Percentiles rank a stretch among this genome's conserved stretches.
These are phyloP conservation scores for Hipparchia semele DNA, from an alignment of 2,888 invertebrate genomes.

Conservation along the genomic window DNA sequence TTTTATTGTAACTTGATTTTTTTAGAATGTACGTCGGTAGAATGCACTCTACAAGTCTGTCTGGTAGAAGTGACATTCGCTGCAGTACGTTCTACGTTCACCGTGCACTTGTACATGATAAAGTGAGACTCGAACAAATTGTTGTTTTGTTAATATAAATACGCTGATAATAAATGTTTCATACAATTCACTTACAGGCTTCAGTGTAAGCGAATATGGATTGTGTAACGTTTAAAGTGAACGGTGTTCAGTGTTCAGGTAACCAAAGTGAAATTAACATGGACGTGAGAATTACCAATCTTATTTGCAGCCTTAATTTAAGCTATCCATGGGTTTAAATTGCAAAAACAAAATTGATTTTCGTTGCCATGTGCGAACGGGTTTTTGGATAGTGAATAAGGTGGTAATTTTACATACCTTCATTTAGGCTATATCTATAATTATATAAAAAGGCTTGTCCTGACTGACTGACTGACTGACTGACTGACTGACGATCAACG, in stretches of 20 bases:
- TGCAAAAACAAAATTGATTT: too few relatives aligned
- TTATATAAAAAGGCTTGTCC: too few relatives aligned
- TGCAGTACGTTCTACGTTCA: not conserved
- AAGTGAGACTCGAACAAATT: not conserved
- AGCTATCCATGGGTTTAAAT: too few relatives aligned
- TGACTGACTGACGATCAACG: too few relatives aligned
- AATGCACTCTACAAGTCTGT: too few relatives aligned
- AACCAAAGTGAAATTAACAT: not conserved
- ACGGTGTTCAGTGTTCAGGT: constrained; percentile 10
- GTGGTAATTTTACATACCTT: too few relatives aligned
- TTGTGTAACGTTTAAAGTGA: constrained; percentile 17
- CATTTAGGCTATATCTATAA: too few relatives aligned
- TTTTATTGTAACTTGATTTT: too few relatives aligned
- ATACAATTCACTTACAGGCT: not conserved
- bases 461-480: too few relatives aligned
- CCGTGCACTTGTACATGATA: not conserved
- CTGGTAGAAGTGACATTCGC: not conserved
- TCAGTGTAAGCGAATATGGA: constrained; percentile 1
- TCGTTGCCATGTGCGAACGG: too few relatives aligned
- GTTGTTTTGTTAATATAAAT: constrained; percentile 10
- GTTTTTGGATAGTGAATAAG: too few relatives aligned
- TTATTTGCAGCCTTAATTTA: too few relatives aligned
- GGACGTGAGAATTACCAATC: not conserved
- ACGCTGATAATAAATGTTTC: not conserved
- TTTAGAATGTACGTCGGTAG: not conserved